Base-by-base conservation (phyloP, 2,888 invertebrate species). In the Agrochola lychnidis region DNA sequence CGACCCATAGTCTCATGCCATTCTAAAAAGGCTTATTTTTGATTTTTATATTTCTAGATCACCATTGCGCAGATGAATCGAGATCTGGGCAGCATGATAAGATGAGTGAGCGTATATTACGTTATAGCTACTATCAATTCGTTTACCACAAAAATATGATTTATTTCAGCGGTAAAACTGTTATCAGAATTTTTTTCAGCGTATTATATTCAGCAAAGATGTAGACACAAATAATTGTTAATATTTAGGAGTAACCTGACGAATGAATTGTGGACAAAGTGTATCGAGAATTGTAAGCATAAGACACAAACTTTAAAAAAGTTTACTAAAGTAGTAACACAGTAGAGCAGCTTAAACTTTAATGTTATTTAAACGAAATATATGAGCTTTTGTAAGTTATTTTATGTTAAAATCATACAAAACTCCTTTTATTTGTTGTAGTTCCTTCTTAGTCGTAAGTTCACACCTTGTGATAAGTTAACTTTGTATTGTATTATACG, bases 361-460 rank as follows among this genome's bases (percentile, higher is more conserved):
- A 64, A 53, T 56, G 68, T 85, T 66, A 74, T n/a, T 61, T 75
- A 64, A 71, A 51, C 6, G 5, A 67, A 68, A 64, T 76, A 61
- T 77, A 72, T 63, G 86, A 72, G 79, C 61, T 67, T 81, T 73
- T 84, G 78, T 87, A 73, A 59, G 70, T 85, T 69, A 45, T 73
- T 76, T 81, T 81, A 84, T 81, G 73, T 81, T 77, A 76, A 85
- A 83, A 77, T 77, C 78, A 30, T 68, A 48, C 78, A 78, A 86
- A 86, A 78, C 78, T 73, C 48, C 16, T 73, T 78, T 78, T 62
- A 64, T 70, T 73, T 78, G 22, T 64, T 45, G 48, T 82, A 72
- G 59, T 68, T 76, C 73, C 76, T 79, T 84, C 68, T 61, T 82
- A 78, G 66, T 83, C 7, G 66, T 86, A 83, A 83, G 86, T 42